Base-by-base conservation (phyloP, 2,888 invertebrate genomes). In the Pandemis heparana region DNA sequence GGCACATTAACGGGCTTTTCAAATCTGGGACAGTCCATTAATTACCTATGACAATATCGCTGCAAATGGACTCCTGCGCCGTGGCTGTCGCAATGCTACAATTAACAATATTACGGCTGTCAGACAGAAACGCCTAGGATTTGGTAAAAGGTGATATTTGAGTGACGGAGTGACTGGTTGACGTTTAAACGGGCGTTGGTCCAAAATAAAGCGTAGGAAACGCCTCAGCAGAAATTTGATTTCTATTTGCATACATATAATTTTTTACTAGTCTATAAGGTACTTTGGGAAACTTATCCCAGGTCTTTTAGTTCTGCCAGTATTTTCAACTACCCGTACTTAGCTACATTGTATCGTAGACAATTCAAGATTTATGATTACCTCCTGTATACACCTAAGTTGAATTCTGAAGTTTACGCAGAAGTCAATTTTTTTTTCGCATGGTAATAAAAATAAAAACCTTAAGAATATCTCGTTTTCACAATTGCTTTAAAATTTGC, bases 51-150 rank as follows among this genome's bases (percentile, higher is more conserved):
- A 68, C 23, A 8, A 46, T 65, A 59, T 62, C 66, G 53, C 53
- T 68, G 56, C 68, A 69, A 69, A 73, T 69, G 62, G 32, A 62
- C 32, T 64, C 32, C 59, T 56, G 43, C 38, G 56, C 48, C 23
- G 56, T 10, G 32, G 38, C 39, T 59, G 43, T 66, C 51, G 43
- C 67, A 56, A 68, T 46, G 46, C 63, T 59, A 63, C 62, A 71
- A 75, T 75, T 75, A 75, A 75, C 61, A 72, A 69, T 72, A 65
- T 75, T 65, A 75, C 72, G 48, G 71, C 71, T 18, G 69, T 65
- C 68, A 69, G 60, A 60, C 9, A 63, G 64, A 60, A 65, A 69
- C 62, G 73, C 62, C 39, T 48, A 60, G 74, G 61, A 68, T 70
- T 67, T 62, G 64, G 73, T 72, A 48, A 73, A 70, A 65, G 72